Base-by-base conservation (phyloP, 2,113 vertebrate genomes). In the Tricholaema leucomelas region DNA sequence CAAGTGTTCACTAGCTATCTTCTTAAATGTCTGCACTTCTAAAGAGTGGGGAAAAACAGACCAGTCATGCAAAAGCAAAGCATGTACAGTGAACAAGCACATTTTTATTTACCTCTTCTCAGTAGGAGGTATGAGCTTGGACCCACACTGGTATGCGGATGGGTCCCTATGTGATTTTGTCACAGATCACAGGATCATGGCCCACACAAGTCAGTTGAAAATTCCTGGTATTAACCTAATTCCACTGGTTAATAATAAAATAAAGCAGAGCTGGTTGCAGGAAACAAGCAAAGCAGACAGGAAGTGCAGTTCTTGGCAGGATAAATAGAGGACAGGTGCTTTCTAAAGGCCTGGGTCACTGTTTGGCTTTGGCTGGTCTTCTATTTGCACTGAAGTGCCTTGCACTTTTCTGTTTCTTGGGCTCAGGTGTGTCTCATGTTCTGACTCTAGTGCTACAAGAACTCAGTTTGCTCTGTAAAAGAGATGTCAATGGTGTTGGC, bases 381-480 rank as follows among this genome's bases (percentile, higher is more conserved):
- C 90, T 87, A 6, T 82, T 80, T 74, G 60, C 74, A 88, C 82
- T 95, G 91, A 96, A 93, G 88, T 91, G 65, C 92, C 48, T 92
- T 81, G 96, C 87, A 4, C 91, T 93, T 93, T 54, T 93, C 88
- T 95, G 94, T 96, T 87, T 96, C 87, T 95, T 96, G 94, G 85
- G 28, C 55, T 81, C 96, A 99, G 98, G 98, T 88, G 84, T 98
- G 48, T 98, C 98, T 87, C 97, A 98, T 92, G 97, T 99, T 97
- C 97, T 99, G 92, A 96, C 97, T 52, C 97, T 98, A 72, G 98
- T 98, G 71, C 97, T 99, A 23, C 97, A 98, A 87, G 98, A 99
- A 89, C 97, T 98, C 95, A 98, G 96, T 59, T 90, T 98, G 72
- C 98, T 98, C 18, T 95, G 98, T 20, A 97, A 97, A 61, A 97